These are phyloP conservation scores for Ceyx margarethae DNA, from an alignment of 2,113 vertebrate species.

Conservation along the genomic window DNA sequence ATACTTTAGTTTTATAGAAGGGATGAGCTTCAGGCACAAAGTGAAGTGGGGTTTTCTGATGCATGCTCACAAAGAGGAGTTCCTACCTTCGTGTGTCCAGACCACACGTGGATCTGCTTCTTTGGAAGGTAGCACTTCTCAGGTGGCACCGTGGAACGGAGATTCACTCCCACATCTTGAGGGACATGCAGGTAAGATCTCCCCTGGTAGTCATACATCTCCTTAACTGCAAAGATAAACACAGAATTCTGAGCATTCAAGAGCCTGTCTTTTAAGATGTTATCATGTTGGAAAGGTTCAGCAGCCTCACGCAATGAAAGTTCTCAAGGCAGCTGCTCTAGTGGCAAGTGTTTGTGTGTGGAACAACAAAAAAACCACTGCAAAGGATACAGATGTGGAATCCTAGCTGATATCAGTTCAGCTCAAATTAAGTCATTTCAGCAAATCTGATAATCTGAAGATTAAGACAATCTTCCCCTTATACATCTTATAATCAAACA, in stretches of 20 bases:
- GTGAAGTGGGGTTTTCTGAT: not conserved
- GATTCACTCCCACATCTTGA: slow-evolving; percentile 96
- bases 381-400: not conserved
- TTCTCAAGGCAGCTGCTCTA: not conserved
- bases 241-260: not conserved
- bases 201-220: slow-evolving; percentile 98
- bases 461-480: not conserved
- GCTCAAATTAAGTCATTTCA: not conserved
- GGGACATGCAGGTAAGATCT: slow-evolving; percentile 96
- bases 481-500: not conserved
- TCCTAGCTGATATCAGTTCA: not conserved
- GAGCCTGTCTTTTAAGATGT: not conserved
- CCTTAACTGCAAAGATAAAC: slow-evolving; percentile 85
- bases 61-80: not conserved
- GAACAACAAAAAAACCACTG: not conserved
- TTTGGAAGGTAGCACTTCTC: slow-evolving; percentile 98
- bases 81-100: slow-evolving; percentile 95
- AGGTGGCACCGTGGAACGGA: slow-evolving; percentile 87
- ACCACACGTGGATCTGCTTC: slow-evolving; percentile 97
- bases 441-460: not conserved
- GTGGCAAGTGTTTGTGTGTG: not conserved
- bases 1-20: not conserved
- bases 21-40: not conserved
- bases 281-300: not conserved
- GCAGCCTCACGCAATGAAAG: not conserved